These are phyloP conservation scores for Panzeria rudis DNA, from an alignment of 2,888 invertebrate genomes.

Conservation along the genomic window DNA sequence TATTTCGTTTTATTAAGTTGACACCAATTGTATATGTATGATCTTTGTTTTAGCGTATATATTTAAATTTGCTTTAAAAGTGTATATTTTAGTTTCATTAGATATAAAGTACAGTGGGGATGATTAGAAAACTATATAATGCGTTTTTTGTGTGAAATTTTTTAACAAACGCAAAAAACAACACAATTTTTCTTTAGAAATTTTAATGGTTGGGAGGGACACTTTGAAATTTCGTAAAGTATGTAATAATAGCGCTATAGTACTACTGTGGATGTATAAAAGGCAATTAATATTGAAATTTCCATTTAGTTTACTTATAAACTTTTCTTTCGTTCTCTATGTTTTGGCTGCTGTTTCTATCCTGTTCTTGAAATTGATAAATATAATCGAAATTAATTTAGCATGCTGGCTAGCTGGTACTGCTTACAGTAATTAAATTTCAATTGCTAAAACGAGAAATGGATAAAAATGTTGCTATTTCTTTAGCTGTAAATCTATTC, in stretches of 20 bases:
- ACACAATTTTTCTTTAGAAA: too few relatives aligned
- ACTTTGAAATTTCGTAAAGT: too few relatives aligned
- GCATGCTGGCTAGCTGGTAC: not conserved
- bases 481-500: not conserved
- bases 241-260: too few relatives aligned
- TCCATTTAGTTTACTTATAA: not conserved
- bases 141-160: not conserved
- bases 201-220: too few relatives aligned
- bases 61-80: not conserved
- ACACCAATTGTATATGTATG: conserved; percentile 35
- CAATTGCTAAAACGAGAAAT: conserved; percentile 13
- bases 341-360: not conserved
- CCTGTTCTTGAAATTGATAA: conserved; percentile 28
- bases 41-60: not conserved
- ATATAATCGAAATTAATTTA: conserved; percentile 30
- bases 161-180: too few relatives aligned
- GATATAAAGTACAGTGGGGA: not conserved
- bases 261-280: not conserved
- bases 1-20: conserved; percentile 26
- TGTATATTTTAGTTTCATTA: not conserved
- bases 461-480: not conserved
- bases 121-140: not conserved
- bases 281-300: conserved; percentile 14
- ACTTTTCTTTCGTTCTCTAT: not conserved
- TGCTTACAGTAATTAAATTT: conserved; percentile 25